These are phyloP conservation scores for Anolis carolinensis DNA, from an alignment of 2,113 vertebrate species.

Conservation along the genomic window DNA sequence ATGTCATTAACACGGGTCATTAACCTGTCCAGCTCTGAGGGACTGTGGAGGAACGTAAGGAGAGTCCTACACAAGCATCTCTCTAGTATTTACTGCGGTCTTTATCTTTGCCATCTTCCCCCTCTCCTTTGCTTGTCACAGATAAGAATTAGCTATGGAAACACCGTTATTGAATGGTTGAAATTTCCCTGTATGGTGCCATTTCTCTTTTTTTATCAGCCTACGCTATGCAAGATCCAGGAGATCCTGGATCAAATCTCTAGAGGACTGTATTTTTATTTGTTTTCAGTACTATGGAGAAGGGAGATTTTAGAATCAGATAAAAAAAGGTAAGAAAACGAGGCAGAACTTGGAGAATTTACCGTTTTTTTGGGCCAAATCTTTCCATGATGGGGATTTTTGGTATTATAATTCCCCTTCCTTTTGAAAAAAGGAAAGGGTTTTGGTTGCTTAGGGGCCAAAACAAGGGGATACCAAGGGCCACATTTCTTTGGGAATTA, in stretches of 20 bases:
- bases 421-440: background rate
- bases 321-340: background rate
- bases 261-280: background rate
- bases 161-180: background rate
- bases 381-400: too few relatives aligned
- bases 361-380: too few relatives aligned
- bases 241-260: background rate
- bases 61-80: background rate
- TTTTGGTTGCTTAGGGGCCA: background rate
- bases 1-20: background rate
- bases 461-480: background rate
- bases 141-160: background rate
- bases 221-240: too few relatives aligned
- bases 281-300: background rate
- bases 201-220: background rate
- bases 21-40: slow-evolving; percentile 2
- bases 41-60: background rate
- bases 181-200: background rate
- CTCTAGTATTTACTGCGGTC: background rate
- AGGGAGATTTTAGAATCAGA: background rate
- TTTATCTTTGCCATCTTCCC: background rate
- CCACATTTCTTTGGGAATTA: too few relatives aligned
- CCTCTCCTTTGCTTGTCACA: background rate
- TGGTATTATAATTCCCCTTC: too few relatives aligned
- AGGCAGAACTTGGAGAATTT: background rate